A percentile compares a stretch with the other conserved stretches of the same genome.
Conservation (phyloP, 2,113 vertebrate genomes). For the Nesogale talazaci region DNA sequence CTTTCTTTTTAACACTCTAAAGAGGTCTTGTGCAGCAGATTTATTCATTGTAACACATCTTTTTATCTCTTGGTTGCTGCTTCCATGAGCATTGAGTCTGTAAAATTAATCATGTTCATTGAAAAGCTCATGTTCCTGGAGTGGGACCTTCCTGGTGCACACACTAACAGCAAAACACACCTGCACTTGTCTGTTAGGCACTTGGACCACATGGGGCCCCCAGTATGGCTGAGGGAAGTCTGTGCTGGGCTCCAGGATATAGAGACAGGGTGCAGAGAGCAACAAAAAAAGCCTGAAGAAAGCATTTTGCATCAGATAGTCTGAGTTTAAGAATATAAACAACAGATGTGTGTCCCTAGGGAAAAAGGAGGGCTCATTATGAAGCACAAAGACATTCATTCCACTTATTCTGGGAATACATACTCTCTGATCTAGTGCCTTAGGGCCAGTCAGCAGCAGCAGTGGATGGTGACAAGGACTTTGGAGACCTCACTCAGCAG, state of each 20-base stretch:
- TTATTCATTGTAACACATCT: too few relatives aligned
- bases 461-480: not conserved
- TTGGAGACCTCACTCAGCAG: not conserved
- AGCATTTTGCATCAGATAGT: not conserved
- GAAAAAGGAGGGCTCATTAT: not conserved
- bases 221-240: not conserved
- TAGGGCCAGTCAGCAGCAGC: not conserved
- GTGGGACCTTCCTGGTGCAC: not conserved
- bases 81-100: too few relatives aligned
- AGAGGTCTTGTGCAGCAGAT: too few relatives aligned
- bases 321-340: not conserved
- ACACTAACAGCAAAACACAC: not conserved
- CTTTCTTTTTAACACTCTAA: too few relatives aligned
- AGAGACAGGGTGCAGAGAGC: not conserved
- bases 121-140: fast-evolving
- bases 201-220: not conserved
- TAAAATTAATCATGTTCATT: not conserved
- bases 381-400: not conserved
- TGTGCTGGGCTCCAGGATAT: not conserved
- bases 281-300: not conserved
- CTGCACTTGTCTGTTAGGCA: not conserved
- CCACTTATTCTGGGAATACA: not conserved
- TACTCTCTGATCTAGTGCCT: not conserved
- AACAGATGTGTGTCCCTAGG: not conserved
- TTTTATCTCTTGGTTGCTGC: too few relatives aligned